Base-by-base conservation (phyloP, 2,888 invertebrate genomes). In the Rhagonycha fulva region DNA sequence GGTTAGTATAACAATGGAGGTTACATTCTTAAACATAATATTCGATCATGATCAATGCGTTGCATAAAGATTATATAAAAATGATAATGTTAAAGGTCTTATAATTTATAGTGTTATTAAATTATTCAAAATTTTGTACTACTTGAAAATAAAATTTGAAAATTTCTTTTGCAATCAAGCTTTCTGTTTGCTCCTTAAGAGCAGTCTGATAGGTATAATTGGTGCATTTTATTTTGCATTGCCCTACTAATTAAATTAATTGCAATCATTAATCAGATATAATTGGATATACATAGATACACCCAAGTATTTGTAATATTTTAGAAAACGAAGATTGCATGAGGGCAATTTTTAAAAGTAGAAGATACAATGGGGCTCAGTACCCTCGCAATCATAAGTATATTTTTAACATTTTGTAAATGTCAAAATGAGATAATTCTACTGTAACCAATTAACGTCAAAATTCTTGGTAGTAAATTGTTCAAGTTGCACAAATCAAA, bases 1-100 rank as follows among this genome's bases (percentile, higher is more conserved):
- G 63, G 67, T 70, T 62, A 66, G 60, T 72, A 47, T 28, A 71
- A 70, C 26, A 62, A 76, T 73, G 72, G 76, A 76, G 76, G 76
- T 76, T 73, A 76, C 76, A 76, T 76, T 76, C 76, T 74, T 76
- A 70, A 68, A 70, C 76, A 73, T 73, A 76, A 73, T 73, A 76
- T 73, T 73, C 71, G 68, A 76, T 12, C 32, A 32, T 12, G 32
- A 68, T 73, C 24, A 76, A 62, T 67, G 73, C 66, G 70, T 70
- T 67, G 76, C 72, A 76, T 76, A 71, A 28, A 76, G 61, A 76
- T 76, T 72, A 76, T 68, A 66, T 72, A 76, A 76, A 76, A 73
- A 73, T 71, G 70, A 62, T 28, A 32, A 70, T 68, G 73, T 76
- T 32, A 32, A 32, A 32, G 32, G 32, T 32, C 12, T 12, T n/a